phyloP scores from a whole-genome alignment of 2,888 invertebrate genomes.

The Apamea anceps region DNA sequence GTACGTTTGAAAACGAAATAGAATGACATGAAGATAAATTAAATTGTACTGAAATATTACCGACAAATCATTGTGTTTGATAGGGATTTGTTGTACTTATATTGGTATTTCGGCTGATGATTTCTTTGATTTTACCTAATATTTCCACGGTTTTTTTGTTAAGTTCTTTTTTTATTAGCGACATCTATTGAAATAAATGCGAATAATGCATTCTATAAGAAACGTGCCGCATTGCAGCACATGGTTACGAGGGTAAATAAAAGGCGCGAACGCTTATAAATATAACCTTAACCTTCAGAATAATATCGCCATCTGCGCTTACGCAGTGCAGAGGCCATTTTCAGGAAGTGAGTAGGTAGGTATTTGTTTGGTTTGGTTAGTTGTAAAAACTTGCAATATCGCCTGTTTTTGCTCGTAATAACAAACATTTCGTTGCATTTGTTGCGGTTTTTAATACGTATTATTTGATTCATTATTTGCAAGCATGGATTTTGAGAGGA shows the following conservation, averaged over 20 bases:
- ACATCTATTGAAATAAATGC: background rate
- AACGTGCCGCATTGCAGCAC: background rate
- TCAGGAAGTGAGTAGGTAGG: slow-evolving; percentile 38
- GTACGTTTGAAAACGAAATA: background rate
- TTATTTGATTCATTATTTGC: background rate
- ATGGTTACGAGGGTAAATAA: slow-evolving; percentile 34
- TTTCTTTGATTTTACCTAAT: background rate
- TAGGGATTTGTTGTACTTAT: background rate
- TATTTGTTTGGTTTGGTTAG: slow-evolving; percentile 15
- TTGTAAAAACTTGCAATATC: slow-evolving; percentile 12
- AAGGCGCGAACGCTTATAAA: slow-evolving; percentile 30
- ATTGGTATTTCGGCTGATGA: too few species aligned
- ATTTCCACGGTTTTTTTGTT: background rate
- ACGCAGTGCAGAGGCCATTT: slow-evolving; percentile 28
- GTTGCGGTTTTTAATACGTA: background rate
- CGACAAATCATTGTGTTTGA: background rate
- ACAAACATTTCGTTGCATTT: background rate
- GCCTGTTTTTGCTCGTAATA: background rate
- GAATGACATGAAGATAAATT: background rate
- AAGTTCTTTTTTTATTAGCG: background rate
- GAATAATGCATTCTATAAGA: slow-evolving; percentile 1
- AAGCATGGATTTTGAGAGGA: background rate
- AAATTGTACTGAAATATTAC: background rate
- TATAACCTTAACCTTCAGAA: slow-evolving; percentile 48
- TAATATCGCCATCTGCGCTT: slow-evolving; percentile 31